These are phyloP conservation scores for Myodes glareolus DNA, from an alignment of 2,113 vertebrate genomes.

Conservation along the genomic window DNA sequence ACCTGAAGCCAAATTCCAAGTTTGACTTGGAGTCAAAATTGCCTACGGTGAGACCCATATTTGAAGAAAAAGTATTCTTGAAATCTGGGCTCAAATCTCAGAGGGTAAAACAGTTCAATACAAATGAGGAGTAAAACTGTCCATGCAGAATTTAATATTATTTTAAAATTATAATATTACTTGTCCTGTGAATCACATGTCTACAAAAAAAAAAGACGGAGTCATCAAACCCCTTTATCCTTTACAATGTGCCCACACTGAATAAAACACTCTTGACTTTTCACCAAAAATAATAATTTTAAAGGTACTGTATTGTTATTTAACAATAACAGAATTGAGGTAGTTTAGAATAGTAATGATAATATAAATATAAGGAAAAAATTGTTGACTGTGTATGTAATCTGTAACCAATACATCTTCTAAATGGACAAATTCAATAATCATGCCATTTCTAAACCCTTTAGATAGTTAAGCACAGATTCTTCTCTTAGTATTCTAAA, in stretches of 20 bases:
- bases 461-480: constrained; percentile 14
- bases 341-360: neutral
- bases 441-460: constrained; percentile 41
- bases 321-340: neutral
- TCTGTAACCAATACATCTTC: neutral
- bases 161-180: neutral
- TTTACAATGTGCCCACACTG: neutral
- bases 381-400: neutral
- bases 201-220: neutral
- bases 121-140: constrained; percentile 12
- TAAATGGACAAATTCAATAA: constrained; percentile 22
- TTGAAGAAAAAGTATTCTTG: neutral
- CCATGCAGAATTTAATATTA: constrained; percentile 9
- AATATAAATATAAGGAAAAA: neutral
- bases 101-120: neutral
- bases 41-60: neutral
- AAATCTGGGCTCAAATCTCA: constrained; percentile 23
- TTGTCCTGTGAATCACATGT: neutral
- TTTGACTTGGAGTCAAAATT: neutral
- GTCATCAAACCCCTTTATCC: neutral
- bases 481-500: constrained; percentile 51
- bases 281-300: neutral
- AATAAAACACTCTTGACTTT: neutral
- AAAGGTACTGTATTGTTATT: neutral
- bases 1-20: neutral